Conservation (phyloP, 2,888 invertebrate genomes). For the Sinhomidia bicolor region DNA sequence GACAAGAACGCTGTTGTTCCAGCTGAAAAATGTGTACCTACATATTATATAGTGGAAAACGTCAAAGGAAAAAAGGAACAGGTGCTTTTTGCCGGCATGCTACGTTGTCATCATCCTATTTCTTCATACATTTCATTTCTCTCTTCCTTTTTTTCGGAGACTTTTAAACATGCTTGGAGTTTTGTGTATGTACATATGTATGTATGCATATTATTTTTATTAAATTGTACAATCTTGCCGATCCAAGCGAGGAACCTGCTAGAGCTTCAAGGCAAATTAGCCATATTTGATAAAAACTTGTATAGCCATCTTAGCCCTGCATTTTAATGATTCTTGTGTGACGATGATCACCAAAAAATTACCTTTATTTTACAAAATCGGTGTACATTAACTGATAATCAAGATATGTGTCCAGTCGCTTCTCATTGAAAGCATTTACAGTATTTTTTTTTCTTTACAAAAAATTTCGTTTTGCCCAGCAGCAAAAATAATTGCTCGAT, state of each 20-base stretch:
- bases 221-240: background rate
- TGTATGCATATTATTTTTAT: conserved; percentile 5
- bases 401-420: background rate
- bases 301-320: no score
- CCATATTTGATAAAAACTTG: conserved; percentile 72
- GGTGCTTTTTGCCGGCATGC: conserved; percentile 60
- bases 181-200: no score
- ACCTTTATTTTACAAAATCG: background rate
- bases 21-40: no score
- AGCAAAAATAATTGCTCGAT: conserved; percentile 45
- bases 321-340: background rate
- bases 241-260: conserved; percentile 12
- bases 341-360: background rate
- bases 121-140: background rate
- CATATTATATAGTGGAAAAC: conserved; percentile 26
- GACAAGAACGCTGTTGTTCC: conserved; percentile 31
- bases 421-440: background rate
- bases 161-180: background rate
- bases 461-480: conserved; percentile 24
- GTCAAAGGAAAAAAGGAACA: conserved; percentile 54
- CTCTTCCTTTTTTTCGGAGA: background rate
- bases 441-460: background rate
- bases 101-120: background rate
- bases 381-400: background rate
- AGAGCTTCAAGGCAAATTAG: conserved; percentile 68